Percentiles rank a stretch among this genome's conserved stretches.
phyloP scores from a whole-genome alignment of 1,140 invertebrate species.

The Venturia canescens region DNA sequence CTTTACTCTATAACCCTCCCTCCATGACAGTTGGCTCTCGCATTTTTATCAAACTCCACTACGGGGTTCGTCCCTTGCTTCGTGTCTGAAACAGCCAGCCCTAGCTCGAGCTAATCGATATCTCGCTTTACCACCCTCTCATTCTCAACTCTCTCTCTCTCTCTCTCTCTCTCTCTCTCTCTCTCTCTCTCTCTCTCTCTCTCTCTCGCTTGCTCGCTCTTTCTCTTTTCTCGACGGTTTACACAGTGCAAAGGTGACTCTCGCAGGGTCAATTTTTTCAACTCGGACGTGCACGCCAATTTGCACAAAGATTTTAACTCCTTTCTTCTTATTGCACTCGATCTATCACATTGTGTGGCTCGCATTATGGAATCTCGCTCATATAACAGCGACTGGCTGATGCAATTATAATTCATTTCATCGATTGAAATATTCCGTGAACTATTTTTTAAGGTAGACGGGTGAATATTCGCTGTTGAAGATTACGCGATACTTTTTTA shows the following conservation, averaged over 20 bases:
- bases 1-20: neutral
- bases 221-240: neutral
- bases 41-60: neutral
- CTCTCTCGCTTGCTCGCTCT: no score
- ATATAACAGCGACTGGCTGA: no score
- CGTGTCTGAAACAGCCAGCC: neutral
- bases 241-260: neutral
- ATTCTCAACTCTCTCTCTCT: no score
- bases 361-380: no score
- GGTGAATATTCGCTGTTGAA: no score
- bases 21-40: neutral
- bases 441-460: no score
- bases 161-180: neutral
- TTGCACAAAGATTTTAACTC: neutral
- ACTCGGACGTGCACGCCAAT: no score
- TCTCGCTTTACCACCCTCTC: neutral
- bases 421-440: no score
- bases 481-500: no score
- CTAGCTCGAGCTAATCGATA: neutral
- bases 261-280: conserved; percentile 2
- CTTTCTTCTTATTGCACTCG: neutral
- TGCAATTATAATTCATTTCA: no score
- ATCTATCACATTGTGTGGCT: neutral
- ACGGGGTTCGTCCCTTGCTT: neutral
- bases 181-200: no score